Evolutionary conservation across 2,797 vertebrate genomes (phyloP).

Genomic region (Botia almorhae): DNA sequence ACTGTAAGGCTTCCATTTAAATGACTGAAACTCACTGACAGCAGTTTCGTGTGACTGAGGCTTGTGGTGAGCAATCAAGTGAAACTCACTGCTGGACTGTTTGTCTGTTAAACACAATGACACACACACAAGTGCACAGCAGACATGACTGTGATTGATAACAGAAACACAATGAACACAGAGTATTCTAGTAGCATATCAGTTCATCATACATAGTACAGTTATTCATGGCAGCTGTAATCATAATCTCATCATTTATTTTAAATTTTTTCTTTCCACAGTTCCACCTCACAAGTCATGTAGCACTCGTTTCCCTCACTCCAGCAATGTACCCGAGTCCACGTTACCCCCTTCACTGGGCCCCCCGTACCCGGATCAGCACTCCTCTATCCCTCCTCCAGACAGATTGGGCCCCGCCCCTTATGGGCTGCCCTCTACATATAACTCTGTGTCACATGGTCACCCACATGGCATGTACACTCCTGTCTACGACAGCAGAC

Average conservation of each 20-base stretch:
- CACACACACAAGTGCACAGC: too few relatives aligned
- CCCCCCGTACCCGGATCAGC: constrained; percentile 84
- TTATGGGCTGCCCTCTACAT: constrained; percentile 81
- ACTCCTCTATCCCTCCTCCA: constrained; percentile 82
- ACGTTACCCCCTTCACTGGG: constrained; percentile 86
- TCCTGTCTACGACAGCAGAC: constrained; percentile 93
- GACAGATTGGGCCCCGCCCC: constrained; percentile 79
- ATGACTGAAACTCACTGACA: too few relatives aligned
- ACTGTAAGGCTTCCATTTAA: too few relatives aligned
- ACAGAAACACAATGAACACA: too few relatives aligned
- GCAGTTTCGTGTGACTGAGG: too few relatives aligned
- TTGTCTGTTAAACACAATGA: too few relatives aligned
- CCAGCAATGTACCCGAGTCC: constrained; percentile 87
- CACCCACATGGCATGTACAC: constrained; percentile 86
- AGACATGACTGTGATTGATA: too few relatives aligned
- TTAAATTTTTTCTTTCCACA: neutral
- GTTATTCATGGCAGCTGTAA: neutral
- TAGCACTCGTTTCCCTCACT: constrained; percentile 89
- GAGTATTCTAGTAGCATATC: too few relatives aligned
- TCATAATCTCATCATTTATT: neutral
- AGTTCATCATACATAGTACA: too few relatives aligned
- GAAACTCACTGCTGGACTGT: too few relatives aligned
- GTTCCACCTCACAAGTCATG: constrained; percentile 79
- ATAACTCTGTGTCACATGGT: constrained; percentile 83
- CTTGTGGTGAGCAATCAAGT: too few relatives aligned